Percentiles rank a stretch among this genome's conserved stretches.
phyloP scores from a whole-genome alignment of 2,888 invertebrate genomes.

The Erpobdella octoculata region DNA sequence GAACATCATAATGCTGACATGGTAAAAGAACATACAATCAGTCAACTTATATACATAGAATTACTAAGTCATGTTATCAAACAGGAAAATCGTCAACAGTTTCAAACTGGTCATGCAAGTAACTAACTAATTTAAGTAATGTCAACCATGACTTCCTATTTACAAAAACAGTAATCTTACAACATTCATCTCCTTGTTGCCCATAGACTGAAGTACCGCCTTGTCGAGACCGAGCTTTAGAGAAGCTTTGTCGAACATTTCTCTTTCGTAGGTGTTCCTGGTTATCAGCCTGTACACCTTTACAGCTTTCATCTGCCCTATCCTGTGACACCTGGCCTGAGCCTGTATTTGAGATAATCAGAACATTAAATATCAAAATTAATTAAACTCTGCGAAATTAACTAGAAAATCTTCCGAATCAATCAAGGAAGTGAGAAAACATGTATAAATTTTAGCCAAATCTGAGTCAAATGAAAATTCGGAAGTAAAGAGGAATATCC shows the following conservation, averaged over 20 bases:
- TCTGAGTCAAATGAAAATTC: background rate
- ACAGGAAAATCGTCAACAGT: background rate
- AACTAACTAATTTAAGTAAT: too few relatives aligned
- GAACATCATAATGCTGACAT: too few relatives aligned
- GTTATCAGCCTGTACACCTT: constrained; percentile 95
- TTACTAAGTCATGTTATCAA: background rate
- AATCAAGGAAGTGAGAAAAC: too few relatives aligned
- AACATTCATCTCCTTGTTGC: constrained; percentile 33
- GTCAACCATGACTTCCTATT: background rate
- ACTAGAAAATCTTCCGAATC: too few relatives aligned
- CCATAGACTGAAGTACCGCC: constrained; percentile 70
- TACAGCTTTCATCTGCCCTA: constrained; percentile 96
- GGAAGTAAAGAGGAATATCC: too few relatives aligned
- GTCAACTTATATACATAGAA: too few relatives aligned
- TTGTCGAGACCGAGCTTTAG: constrained; percentile 94
- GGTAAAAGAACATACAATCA: background rate
- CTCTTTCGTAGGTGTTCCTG: constrained; percentile 94
- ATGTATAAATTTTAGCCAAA: background rate
- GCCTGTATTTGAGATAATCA: constrained; percentile 56
- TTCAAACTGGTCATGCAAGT: too few relatives aligned
- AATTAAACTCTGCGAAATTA: background rate
- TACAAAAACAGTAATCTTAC: constrained; percentile 21
- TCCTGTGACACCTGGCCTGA: constrained; percentile 92
- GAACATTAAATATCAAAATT: background rate
- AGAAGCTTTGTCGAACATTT: constrained; percentile 99